Base-by-base conservation (phyloP, 2,888 invertebrate species). In the Uropetala carovei region DNA sequence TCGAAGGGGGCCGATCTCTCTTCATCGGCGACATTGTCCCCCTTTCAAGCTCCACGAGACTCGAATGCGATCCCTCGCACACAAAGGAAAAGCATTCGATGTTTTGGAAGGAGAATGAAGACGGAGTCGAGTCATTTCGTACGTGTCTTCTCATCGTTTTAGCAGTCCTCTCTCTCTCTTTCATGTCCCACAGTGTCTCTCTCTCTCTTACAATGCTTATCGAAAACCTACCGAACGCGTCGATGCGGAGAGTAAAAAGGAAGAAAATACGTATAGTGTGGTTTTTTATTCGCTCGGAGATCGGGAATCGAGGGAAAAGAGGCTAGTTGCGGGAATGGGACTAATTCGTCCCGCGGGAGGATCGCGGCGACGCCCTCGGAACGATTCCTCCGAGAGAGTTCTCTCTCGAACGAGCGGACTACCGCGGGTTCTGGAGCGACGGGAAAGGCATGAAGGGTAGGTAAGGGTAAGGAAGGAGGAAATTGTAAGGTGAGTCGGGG, bases 121-220 rank as follows among this genome's bases (percentile, higher is more conserved):
- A 89, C 89, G 89, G 89, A 89, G 89, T 89, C 89, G 89, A 89
- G 89, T 89, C 89, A 89, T 89, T 89, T 27, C 89, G 27, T 89
- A n/a, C 89, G 58, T 85, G 57, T 57, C 58, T 57, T 85, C 27
- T 57, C 89, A 89, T 64, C 60, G 5, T 89, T 89, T 60, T n/a
- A 68, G 60, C 59, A 89, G 89, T 89, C 89, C 64, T 64, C 89
- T 89, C 43, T 89, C 64, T 89, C 56, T 89, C 64, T 89, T n/a
- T 89, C 89, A 59, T 89, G 89, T 89, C 64, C 89, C 89, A 68
- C 64, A 30, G 89, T 89, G 60, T 89, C 64, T 89, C n/a, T 43
- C 64, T 89, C 89, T 22, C 14, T 86, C 86, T 60, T 64, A 64
- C 64, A 43, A 64, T 64, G 64, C 89, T 64, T 64, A 5, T n/a